These are phyloP conservation scores for Theristicus caerulescens DNA, from an alignment of 2,113 vertebrate species.

Conservation along the genomic window DNA sequence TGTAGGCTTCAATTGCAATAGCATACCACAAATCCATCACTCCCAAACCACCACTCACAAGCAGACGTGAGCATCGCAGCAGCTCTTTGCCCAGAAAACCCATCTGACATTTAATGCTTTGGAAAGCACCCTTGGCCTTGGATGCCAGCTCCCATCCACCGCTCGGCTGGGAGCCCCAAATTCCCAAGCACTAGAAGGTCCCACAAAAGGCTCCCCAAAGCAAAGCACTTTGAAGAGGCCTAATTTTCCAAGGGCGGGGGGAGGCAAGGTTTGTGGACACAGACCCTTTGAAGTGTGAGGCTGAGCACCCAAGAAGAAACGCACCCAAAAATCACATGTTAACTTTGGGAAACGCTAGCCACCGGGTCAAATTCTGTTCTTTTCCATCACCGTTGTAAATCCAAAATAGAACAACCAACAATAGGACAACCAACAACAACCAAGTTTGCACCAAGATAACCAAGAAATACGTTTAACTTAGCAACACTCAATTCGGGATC, in stretches of 20 bases:
- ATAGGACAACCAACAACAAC: not conserved
- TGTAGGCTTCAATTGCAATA: not conserved
- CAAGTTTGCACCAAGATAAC: not conserved
- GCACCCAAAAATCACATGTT: fast-evolving
- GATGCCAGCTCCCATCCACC: not conserved
- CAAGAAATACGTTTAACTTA: not conserved
- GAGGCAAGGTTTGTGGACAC: not conserved
- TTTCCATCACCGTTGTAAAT: not conserved
- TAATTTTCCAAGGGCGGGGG: not conserved
- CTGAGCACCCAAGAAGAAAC: not conserved
- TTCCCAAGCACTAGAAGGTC: not conserved
- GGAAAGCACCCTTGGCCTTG: not conserved
- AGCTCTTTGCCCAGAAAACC: not conserved
- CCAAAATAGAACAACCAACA: not conserved
- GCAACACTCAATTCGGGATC: too few species aligned
- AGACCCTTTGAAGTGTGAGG: not conserved
- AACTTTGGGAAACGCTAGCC: not conserved
- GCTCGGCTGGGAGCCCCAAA: not conserved
- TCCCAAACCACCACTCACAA: not conserved
- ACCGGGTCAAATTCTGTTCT: not conserved
- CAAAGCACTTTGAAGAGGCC: not conserved
- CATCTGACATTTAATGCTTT: not conserved
- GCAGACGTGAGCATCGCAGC: not conserved
- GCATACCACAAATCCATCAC: not conserved
- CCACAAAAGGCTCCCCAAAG: not conserved